Conservation (phyloP, 2,888 invertebrate species). For the Pandemis cinnamomeana region DNA sequence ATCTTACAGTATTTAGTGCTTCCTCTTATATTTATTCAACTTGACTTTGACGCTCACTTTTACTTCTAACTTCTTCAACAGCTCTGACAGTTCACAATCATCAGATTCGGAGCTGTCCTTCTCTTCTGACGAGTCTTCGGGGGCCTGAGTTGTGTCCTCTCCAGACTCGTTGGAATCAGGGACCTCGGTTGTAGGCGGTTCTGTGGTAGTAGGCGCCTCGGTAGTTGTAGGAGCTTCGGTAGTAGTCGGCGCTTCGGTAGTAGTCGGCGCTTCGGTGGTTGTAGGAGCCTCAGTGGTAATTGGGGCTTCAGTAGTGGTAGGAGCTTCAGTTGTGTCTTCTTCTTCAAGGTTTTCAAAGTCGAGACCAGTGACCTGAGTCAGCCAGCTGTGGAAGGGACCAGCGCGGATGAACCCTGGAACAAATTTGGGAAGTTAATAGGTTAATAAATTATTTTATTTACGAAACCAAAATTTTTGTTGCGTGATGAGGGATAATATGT, state of each 20-base stretch:
- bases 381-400: slow-evolving; percentile 73
- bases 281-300: slow-evolving; percentile 42
- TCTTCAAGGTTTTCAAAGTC: slow-evolving; percentile 69
- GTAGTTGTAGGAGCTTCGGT: slow-evolving; percentile 42
- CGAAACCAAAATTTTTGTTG: too few relatives aligned
- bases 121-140: slow-evolving; percentile 53
- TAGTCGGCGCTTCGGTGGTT: slow-evolving; percentile 44
- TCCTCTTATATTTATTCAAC: slow-evolving; percentile 62
- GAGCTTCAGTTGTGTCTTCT: slow-evolving; percentile 46
- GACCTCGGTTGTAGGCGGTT: slow-evolving; percentile 22
- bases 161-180: slow-evolving; percentile 41
- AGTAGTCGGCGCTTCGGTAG: slow-evolving; percentile 42
- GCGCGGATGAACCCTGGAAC: slow-evolving; percentile 70
- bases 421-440: too few relatives aligned
- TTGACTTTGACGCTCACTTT: slow-evolving; percentile 73
- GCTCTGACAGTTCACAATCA: slow-evolving; percentile 55
- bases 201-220: slow-evolving; percentile 42
- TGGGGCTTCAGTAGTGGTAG: slow-evolving; percentile 43
- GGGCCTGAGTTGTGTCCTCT: slow-evolving; percentile 41
- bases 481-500: too few relatives aligned
- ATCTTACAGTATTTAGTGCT: slow-evolving; percentile 43
- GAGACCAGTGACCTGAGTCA: slow-evolving; percentile 62
- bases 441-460: too few relatives aligned
- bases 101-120: slow-evolving; percentile 46
- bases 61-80: slow-evolving; percentile 70